Percentiles rank a stretch among this genome's conserved stretches.
Conservation (phyloP, 2,888 invertebrate species). For the Saturnia pavonia region DNA sequence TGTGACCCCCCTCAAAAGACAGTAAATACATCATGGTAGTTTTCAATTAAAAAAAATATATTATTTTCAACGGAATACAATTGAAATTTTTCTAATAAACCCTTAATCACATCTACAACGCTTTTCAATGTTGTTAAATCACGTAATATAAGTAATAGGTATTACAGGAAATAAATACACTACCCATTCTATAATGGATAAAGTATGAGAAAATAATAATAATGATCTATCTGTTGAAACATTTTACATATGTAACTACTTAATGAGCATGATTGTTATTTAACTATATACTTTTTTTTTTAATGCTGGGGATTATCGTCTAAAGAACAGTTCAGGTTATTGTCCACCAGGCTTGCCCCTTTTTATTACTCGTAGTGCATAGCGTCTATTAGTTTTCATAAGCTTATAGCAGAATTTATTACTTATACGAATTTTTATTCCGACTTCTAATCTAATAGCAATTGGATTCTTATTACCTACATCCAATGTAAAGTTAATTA, state of each 20-base stretch:
- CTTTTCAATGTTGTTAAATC: no score
- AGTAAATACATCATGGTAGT: no score
- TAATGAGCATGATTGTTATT: background rate
- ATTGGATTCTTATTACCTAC: background rate
- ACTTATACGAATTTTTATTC: background rate
- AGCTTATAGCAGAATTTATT: background rate
- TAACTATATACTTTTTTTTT: background rate
- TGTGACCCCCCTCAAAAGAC: no score
- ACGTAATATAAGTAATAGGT: background rate
- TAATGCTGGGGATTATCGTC: no score
- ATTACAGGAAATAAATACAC: background rate
- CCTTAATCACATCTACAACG: background rate
- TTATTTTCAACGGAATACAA: no score
- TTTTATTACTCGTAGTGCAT: background rate
- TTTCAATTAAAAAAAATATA: no score
- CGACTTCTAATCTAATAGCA: background rate
- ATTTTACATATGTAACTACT: background rate
- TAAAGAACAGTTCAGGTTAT: background rate
- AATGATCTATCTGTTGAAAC: background rate
- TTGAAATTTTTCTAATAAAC: no score
- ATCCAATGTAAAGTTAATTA: background rate
- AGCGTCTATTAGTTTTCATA: background rate
- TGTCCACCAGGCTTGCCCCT: background rate
- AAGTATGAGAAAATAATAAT: background rate
- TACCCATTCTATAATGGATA: background rate